Evolutionary conservation across 2,797 vertebrate genomes (phyloP), one percentile per base, ranked within the genome.

Genomic region (Esox masquinongy): DNA sequence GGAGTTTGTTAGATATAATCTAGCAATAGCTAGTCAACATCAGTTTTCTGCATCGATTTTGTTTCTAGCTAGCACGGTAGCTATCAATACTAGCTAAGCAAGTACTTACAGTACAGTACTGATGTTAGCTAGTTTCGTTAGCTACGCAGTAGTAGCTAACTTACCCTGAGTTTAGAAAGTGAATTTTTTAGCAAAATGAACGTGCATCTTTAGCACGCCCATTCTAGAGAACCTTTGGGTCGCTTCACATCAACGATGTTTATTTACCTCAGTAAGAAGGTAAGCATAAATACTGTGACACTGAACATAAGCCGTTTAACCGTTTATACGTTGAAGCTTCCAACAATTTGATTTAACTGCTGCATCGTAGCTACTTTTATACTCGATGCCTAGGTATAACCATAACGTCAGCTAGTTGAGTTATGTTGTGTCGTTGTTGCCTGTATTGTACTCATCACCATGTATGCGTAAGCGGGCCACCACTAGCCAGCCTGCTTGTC

Each of bases 211-310:
- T 19, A 73, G 29, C 49, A 53, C 6, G 53, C 19, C 5, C 0
- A 6, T n/a, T 19, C 61, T 22, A 29, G 50, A 39, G 6, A 8
- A 5, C 17, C 68, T 0, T 4, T 19, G 39, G 19, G n/a, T 31
- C 5, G 7, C 74, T 29, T 16, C 72, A 34, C 72, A 50, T 61
- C 72, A 69, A 77, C 22, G 22, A 98, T 98, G 97, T 99, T 98
- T 83, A 94, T 98, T 86, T 99, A 98, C 80, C 94, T 98, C 74
- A 97, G 94, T 88, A 98, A 98, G 89, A 98, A 98, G 94, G 97
- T 98, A 90, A 95, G 93, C 87, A 31, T 29, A 22, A 17, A 50
- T 14, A n/a, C 14, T 29, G 14, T 66, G 63, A 34, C 29, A 36
- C 34, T 34, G 19, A 4, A 47, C 43, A 47, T 47, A 47, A 14